Evolutionary conservation across 2,888 invertebrate genomes (phyloP).

Genomic region (Meandrusa payeni): DNA sequence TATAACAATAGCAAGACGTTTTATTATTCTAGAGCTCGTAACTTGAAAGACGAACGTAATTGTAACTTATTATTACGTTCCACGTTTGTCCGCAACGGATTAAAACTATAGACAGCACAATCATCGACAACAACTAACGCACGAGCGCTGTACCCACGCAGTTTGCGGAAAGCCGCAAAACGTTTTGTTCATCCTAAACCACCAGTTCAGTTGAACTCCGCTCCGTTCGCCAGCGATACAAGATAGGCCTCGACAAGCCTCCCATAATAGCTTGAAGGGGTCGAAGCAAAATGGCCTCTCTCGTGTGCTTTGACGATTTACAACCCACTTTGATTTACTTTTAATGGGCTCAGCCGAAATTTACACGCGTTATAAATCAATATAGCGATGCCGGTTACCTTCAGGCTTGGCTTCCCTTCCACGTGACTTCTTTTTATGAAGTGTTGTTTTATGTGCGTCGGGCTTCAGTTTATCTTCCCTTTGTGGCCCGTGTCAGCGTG

Average conservation of each 20-base stretch:
- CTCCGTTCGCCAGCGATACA: not conserved
- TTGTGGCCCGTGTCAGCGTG: conserved; percentile 10
- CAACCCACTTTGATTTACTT: conserved; percentile 40
- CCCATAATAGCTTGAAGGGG: conserved; percentile 15
- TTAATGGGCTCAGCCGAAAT: conserved; percentile 53
- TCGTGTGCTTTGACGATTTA: conserved; percentile 39
- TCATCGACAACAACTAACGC: conserved; percentile 39
- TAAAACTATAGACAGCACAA: conserved; percentile 34
- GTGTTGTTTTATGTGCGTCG: conserved; percentile 29
- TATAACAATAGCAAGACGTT: no score
- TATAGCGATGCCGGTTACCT: conserved; percentile 32
- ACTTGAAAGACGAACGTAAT: no score
- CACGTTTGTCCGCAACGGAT: not conserved
- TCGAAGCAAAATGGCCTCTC: conserved; percentile 28
- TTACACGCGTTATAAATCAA: conserved; percentile 60
- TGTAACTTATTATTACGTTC: no score
- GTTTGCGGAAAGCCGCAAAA: conserved; percentile 40
- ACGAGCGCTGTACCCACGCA: conserved; percentile 43
- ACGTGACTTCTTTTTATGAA: conserved; percentile 31
- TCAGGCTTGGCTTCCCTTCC: conserved; percentile 23
- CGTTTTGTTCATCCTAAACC: conserved; percentile 36
- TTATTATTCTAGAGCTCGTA: no score
- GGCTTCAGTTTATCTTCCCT: conserved; percentile 9
- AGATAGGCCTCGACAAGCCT: conserved; percentile 1
- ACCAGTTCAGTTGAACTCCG: conserved; percentile 26